Evolutionary conservation across 2,113 vertebrate genomes (phyloP).

Genomic region (Dipodomys merriami): DNA sequence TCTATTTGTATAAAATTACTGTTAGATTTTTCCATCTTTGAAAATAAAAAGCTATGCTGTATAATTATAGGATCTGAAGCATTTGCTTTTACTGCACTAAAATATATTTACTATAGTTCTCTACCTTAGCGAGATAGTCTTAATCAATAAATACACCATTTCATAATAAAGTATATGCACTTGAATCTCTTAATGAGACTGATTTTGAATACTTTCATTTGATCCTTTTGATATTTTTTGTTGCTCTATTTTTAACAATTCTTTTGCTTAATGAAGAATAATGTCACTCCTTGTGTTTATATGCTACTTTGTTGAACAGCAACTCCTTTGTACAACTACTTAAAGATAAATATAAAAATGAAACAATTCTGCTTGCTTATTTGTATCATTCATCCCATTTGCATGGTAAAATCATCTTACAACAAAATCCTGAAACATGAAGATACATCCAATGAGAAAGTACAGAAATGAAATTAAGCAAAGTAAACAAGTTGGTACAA

Average conservation of each 20-base stretch:
- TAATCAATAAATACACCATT: background rate
- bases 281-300: no score
- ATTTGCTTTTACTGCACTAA: background rate
- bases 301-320: no score
- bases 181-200: background rate
- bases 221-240: background rate
- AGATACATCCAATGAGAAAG: background rate
- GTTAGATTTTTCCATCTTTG: background rate
- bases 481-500: background rate
- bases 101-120: background rate
- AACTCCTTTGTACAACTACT: no score
- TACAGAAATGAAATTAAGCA: background rate
- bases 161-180: background rate
- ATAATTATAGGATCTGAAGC: background rate
- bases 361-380: background rate
- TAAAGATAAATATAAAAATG: background rate
- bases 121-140: background rate
- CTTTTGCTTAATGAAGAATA: background rate
- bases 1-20: background rate
- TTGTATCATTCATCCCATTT: background rate
- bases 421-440: background rate
- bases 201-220: slow-evolving; percentile 1
- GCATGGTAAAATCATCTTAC: background rate
- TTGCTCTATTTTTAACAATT: background rate
- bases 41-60: background rate